Conservation (phyloP, 2,113 vertebrate species). For the Apodemus sylvaticus region DNA sequence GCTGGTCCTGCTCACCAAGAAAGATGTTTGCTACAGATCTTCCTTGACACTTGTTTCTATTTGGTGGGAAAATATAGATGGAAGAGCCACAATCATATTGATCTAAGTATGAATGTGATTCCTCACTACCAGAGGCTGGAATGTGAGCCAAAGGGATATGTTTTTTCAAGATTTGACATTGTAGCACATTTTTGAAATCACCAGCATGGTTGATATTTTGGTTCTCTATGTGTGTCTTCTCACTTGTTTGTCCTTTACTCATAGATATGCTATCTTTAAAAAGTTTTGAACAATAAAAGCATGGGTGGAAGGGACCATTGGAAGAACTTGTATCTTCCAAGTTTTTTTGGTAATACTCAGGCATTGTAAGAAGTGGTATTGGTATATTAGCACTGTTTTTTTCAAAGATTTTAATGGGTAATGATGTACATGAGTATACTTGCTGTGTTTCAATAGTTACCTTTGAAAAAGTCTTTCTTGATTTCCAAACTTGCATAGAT, state of each 20-base stretch:
- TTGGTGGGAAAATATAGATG: neutral
- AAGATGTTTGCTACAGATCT: neutral
- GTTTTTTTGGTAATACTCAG: neutral
- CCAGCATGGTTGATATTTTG: too few relatives aligned
- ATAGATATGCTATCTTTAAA: neutral
- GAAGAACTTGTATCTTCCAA: neutral
- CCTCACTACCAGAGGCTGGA: neutral
- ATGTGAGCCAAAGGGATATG: neutral
- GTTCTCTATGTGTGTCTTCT: neutral
- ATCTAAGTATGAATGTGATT: neutral
- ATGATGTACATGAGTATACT: neutral
- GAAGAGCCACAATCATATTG: neutral
- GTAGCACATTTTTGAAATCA: neutral
- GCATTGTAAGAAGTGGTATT: neutral
- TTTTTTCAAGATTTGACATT: neutral
- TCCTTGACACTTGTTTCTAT: neutral
- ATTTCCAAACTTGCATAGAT: neutral
- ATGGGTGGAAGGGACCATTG: neutral
- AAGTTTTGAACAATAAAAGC: neutral
- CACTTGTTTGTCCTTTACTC: neutral
- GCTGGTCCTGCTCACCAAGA: neutral
- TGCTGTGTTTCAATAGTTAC: neutral
- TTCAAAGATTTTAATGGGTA: neutral
- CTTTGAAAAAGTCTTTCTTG: neutral
- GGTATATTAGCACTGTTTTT: neutral